Base-by-base conservation (phyloP, 2,113 vertebrate genomes). In the Leuciscus idus region DNA sequence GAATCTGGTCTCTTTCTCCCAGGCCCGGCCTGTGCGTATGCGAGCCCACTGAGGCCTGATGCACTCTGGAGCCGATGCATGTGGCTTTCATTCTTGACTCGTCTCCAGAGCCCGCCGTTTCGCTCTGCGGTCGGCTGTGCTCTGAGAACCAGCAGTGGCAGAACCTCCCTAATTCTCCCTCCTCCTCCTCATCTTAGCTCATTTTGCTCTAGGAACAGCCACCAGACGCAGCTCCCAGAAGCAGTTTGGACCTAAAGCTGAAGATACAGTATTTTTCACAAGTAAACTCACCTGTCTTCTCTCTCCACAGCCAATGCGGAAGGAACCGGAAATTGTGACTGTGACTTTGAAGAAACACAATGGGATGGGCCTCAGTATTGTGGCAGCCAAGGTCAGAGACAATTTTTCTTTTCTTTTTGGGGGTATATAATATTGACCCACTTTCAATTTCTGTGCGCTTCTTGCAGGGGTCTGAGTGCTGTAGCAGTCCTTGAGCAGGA, bases 341-440 rank as follows among this genome's bases (percentile, higher is more conserved):
- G 98, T 99, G 90, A 99, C 98, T 74, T 93, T 99, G 17, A 99
- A 99, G 91, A 99, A 99, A 92, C 97, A 98, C 91, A 99, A 99
- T 6, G 98, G 98, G 86, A 99, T 99, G 98, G 98, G 98, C 59
- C 96, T 99, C 75, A 99, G 98, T 94, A 99, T 99, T 15, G 98
- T 99, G 83, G 98, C 98, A 28, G 98, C 98, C 84, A 99, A 99
- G 98, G 98, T 99, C 96, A 91, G 95, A 82, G 28, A 5, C 23
- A 17, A 2, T 87, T 55, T 17, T 48, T 12, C 19, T n/a, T n/a
- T 74, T 8, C n/a, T 10, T 46, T 11, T n/a, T n/a, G 0, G 39
- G 4, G 10, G 6, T 11, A 9, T 2, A 28, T 15, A 28, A 36
- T 30, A 33, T 52, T 30, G 26, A n/a, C 11, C 36, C 39, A n/a